Conservation (phyloP, 2,797 vertebrate genomes). For the Pangasius krempfi region DNA sequence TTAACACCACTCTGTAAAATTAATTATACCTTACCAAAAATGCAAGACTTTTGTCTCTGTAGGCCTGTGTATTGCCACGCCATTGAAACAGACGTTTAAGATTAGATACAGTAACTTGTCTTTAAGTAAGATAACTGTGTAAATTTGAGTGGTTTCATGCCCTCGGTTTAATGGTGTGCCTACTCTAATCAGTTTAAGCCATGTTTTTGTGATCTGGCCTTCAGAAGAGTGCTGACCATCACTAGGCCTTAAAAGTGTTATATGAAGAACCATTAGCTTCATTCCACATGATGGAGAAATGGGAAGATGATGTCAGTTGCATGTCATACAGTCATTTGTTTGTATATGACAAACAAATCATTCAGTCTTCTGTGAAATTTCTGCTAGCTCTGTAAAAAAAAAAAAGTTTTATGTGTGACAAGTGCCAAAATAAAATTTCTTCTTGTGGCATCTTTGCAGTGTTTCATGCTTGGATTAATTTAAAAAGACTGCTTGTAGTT, state of each 20-base stretch:
- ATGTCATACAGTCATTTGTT: constrained; percentile 57
- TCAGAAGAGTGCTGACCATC: constrained; percentile 8
- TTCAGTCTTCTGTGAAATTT: constrained; percentile 46
- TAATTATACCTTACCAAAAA: constrained; percentile 26
- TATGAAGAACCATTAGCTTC: constrained; percentile 26
- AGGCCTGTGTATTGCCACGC: background rate
- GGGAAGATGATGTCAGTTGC: constrained; percentile 46
- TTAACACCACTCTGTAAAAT: constrained; percentile 11
- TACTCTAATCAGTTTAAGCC: constrained; percentile 53
- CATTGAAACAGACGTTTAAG: background rate
- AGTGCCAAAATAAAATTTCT: constrained; percentile 63
- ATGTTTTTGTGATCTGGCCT: constrained; percentile 42
- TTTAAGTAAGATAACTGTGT: background rate
- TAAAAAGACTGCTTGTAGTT: background rate
- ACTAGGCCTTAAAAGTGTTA: constrained; percentile 16
- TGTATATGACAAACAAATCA: constrained; percentile 49
- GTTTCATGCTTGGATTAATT: background rate
- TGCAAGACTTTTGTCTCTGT: constrained; percentile 20
- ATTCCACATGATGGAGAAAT: background rate
- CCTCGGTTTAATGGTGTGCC: constrained; percentile 37
- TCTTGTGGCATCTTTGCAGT: constrained; percentile 49
- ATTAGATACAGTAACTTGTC: background rate
- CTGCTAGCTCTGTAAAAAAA: constrained; percentile 57
- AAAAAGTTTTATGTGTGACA: constrained; percentile 60
- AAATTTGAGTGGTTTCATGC: background rate